Evolutionary conservation across 2,888 invertebrate genomes (phyloP).

Genomic region (Microctonus aethiopoides): DNA sequence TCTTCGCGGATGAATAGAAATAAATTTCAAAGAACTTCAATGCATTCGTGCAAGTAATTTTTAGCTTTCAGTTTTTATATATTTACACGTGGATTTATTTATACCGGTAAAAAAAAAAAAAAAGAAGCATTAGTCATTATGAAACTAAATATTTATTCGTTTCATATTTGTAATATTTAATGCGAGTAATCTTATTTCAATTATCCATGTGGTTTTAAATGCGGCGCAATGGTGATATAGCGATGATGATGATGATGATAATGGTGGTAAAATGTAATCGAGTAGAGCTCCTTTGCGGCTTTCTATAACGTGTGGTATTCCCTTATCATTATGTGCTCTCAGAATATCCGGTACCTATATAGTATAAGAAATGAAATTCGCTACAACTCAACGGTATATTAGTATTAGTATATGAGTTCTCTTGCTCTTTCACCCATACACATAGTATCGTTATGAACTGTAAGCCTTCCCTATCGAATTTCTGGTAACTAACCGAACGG

Average conservation of each 20-base stretch:
- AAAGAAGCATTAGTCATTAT: no score
- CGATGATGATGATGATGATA: not conserved
- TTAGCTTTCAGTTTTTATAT: not conserved
- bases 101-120: no score
- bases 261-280: slow-evolving; percentile 23
- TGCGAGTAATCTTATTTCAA: slow-evolving; percentile 15
- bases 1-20: not conserved
- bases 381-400: not conserved
- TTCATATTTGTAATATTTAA: no score
- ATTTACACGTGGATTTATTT: no score
- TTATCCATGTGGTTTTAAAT: slow-evolving; percentile 1
- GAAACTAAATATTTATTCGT: no score
- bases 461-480: slow-evolving; percentile 47
- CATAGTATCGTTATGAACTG: not conserved
- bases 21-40: not conserved
- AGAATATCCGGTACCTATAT: not conserved
- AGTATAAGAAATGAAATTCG: not conserved
- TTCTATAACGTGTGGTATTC: slow-evolving; percentile 2
- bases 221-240: not conserved
- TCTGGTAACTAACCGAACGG: slow-evolving; percentile 57
- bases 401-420: not conserved
- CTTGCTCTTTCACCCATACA: not conserved
- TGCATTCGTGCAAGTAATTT: not conserved
- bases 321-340: slow-evolving; percentile 15
- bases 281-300: slow-evolving; percentile 22